Percentiles rank a stretch among this genome's conserved stretches.
These are phyloP conservation scores for Trichonephila clavata DNA, from an alignment of 1,140 invertebrate genomes.

Conservation along the genomic window DNA sequence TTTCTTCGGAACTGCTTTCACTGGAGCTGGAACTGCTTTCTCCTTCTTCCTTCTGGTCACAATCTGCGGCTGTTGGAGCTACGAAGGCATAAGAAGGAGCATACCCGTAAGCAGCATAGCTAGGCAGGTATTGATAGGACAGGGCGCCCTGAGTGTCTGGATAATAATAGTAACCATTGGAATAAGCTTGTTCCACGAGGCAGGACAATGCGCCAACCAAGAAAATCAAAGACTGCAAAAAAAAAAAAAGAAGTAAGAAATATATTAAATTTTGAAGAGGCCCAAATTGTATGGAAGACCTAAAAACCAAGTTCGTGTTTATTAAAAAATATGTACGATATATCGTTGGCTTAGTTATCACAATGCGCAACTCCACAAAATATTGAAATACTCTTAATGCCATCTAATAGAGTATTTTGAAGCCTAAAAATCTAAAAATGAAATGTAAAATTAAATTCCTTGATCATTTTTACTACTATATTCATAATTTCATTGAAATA, in stretches of 20 bases:
- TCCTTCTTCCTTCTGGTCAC: background rate
- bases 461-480: too few species aligned
- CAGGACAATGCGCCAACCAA: background rate
- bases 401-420: too few species aligned
- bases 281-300: too few species aligned
- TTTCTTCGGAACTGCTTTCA: constrained; percentile 12
- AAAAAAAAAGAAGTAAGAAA: background rate
- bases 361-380: too few species aligned
- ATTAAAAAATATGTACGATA: too few species aligned
- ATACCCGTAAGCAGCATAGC: background rate
- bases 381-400: too few species aligned
- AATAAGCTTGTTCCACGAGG: background rate
- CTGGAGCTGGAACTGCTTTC: background rate
- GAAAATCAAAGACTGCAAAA: background rate
- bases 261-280: too few species aligned
- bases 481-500: too few species aligned
- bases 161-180: constrained; percentile 7
- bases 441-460: too few species aligned
- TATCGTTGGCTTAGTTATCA: too few species aligned
- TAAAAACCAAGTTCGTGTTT: too few species aligned
- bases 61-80: background rate
- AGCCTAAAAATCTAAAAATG: too few species aligned
- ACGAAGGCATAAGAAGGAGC: background rate
- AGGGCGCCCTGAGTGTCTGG: background rate
- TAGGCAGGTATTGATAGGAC: background rate